A percentile compares a stretch with the other conserved stretches of the same genome.
Evolutionary conservation across 2,888 invertebrate species (phyloP).

Genomic region (Sminthurinus aureus): DNA sequence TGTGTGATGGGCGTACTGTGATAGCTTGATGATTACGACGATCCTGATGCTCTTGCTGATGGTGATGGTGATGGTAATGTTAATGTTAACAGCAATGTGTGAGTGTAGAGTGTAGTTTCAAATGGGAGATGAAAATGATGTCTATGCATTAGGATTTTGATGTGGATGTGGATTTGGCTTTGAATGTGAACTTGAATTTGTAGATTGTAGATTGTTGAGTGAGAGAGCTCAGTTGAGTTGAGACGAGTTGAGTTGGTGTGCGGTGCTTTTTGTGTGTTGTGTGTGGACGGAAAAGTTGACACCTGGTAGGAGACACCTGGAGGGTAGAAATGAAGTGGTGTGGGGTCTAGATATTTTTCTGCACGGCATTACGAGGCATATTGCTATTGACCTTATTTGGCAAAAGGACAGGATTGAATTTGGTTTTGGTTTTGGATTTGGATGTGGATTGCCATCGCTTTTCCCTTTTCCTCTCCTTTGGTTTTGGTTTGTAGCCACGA

Average conservation of each 20-base stretch:
- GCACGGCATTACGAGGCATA: slow-evolving; percentile 15
- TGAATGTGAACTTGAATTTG: background rate
- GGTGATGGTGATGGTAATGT: too few species aligned
- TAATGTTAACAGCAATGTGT: too few species aligned
- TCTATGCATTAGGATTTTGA: background rate
- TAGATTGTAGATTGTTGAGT: background rate
- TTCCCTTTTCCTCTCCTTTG: background rate
- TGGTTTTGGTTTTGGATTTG: background rate
- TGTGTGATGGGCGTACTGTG: too few species aligned
- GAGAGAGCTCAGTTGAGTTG: background rate
- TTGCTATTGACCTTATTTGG: slow-evolving; percentile 47
- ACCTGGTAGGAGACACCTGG: slow-evolving; percentile 36
- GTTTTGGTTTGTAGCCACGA: too few species aligned
- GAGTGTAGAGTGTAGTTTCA: too few species aligned
- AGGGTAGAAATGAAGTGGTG: slow-evolving; percentile 19
- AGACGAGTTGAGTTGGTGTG: background rate
- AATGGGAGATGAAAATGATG: too few species aligned
- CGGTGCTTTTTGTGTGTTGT: background rate
- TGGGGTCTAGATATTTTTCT: slow-evolving; percentile 26
- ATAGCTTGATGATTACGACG: too few species aligned
- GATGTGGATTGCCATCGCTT: background rate
- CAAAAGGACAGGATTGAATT: slow-evolving; percentile 41
- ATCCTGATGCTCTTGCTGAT: too few species aligned
- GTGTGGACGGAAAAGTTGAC: background rate
- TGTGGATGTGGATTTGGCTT: background rate